Conservation (phyloP, 2,797 vertebrate genomes). For the Pangasius djambal region DNA sequence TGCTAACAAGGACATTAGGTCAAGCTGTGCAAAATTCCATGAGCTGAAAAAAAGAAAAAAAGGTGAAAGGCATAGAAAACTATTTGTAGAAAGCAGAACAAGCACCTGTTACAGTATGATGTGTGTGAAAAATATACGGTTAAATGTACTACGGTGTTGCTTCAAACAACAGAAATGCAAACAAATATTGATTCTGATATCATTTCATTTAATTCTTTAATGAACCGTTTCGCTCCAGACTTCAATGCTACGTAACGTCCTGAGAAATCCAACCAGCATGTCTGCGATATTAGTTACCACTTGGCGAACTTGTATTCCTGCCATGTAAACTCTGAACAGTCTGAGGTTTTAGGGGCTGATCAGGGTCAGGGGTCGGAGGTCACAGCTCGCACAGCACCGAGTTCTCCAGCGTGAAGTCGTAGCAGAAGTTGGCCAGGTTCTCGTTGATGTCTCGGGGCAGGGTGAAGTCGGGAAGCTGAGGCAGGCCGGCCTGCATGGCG, state of each 20-base stretch:
- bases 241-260: background rate
- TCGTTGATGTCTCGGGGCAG: slow-evolving; percentile 81
- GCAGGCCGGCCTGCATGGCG: slow-evolving; percentile 77
- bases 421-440: slow-evolving; percentile 87
- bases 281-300: background rate
- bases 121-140: background rate
- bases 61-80: background rate
- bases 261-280: slow-evolving; percentile 2
- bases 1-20: background rate
- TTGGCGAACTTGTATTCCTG: background rate
- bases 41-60: background rate
- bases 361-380: slow-evolving; percentile 31
- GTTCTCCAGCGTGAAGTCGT: slow-evolving; percentile 96
- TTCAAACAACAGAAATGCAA: background rate
- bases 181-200: background rate
- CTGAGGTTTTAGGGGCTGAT: background rate
- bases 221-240: background rate
- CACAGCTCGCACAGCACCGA: slow-evolving; percentile 86
- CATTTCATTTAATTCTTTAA: background rate
- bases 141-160: background rate
- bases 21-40: background rate
- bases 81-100: background rate
- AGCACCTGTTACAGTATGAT: background rate
- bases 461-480: slow-evolving; percentile 78
- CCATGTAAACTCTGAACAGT: background rate